Percentiles rank a stretch among this genome's conserved stretches.
phyloP scores from a whole-genome alignment of 2,888 invertebrate genomes.

The Eumerus sabulonum region DNA sequence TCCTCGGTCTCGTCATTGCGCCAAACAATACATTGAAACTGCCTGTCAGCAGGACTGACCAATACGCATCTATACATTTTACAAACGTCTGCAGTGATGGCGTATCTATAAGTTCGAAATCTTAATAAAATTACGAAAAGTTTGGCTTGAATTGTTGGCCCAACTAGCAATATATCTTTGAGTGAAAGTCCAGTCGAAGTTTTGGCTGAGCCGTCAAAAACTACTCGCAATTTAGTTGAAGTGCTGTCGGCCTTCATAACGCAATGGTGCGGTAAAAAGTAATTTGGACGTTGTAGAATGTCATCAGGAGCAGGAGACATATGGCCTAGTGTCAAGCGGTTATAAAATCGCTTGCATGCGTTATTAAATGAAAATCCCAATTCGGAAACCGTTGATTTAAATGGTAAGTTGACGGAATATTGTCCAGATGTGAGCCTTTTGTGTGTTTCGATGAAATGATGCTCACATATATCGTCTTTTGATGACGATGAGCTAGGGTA shows the following conservation, averaged over 20 bases:
- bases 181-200: constrained; percentile 3
- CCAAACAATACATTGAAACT: background rate
- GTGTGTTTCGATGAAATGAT: too few relatives aligned
- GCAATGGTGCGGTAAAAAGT: background rate
- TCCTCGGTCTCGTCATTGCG: background rate
- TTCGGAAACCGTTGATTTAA: too few relatives aligned
- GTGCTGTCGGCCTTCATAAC: background rate
- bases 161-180: background rate
- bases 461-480: too few relatives aligned
- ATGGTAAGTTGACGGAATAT: too few relatives aligned
- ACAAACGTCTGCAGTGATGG: background rate
- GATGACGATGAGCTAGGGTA: too few relatives aligned
- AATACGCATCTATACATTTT: constrained; percentile 1
- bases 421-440: too few relatives aligned
- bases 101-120: background rate
- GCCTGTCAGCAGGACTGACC: background rate
- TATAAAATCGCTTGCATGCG: background rate
- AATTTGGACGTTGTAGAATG: background rate
- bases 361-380: too few relatives aligned
- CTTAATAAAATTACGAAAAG: background rate
- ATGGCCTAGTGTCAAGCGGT: too few relatives aligned
- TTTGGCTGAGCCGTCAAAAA: constrained; percentile 2
- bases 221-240: background rate
- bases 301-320: too few relatives aligned
- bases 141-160: background rate